A percentile compares a stretch with the other conserved stretches of the same genome.
phyloP scores from a whole-genome alignment of 2,797 vertebrate species.

The Arnoldichthys spilopterus region DNA sequence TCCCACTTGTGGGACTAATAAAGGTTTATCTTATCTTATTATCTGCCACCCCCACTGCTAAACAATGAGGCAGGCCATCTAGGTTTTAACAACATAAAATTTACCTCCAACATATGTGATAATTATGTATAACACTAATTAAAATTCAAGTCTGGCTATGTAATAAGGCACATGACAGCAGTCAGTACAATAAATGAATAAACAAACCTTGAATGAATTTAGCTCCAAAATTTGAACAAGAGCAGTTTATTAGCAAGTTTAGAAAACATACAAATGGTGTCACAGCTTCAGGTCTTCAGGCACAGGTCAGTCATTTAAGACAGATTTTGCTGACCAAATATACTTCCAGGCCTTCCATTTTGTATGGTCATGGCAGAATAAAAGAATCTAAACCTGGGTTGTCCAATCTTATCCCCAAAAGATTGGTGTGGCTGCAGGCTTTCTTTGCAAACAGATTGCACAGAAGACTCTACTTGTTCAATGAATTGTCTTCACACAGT shows the following conservation, averaged over 20 bases:
- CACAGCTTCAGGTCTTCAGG: constrained; percentile 88
- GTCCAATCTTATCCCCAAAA: too few species aligned
- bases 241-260: constrained; percentile 82
- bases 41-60: too few species aligned
- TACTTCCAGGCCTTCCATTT: constrained; percentile 67
- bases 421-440: too few species aligned
- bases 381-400: not conserved
- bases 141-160: not conserved
- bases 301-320: constrained; percentile 78
- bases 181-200: not conserved
- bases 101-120: too few species aligned
- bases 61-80: too few species aligned
- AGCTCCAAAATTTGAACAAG: constrained; percentile 23
- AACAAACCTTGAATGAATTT: not conserved
- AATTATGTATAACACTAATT: not conserved
- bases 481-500: too few species aligned
- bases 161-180: too few species aligned
- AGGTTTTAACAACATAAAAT: too few species aligned
- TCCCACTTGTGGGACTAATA: too few species aligned
- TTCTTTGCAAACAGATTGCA: too few species aligned
- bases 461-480: too few species aligned
- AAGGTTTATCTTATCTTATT: too few species aligned
- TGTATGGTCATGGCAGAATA: constrained; percentile 28
- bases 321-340: constrained; percentile 66
- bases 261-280: constrained; percentile 85